Evolutionary conservation across 2,888 invertebrate species (phyloP).

Genomic region (Pheosia gnoma): DNA sequence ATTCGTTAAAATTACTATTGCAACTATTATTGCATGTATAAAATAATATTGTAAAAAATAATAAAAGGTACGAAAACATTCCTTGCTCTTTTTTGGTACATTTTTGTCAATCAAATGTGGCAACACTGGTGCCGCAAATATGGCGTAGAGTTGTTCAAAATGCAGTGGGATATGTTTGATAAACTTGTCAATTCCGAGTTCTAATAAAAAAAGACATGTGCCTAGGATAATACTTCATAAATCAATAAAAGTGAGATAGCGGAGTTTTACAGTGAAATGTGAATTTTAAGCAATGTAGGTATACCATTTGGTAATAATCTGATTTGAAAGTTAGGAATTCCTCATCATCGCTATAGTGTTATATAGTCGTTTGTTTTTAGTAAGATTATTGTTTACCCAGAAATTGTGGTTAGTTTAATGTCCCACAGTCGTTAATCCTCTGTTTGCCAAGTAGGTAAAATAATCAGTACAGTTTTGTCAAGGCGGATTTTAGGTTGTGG

Average conservation of each 20-base stretch:
- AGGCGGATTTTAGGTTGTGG: slow-evolving; percentile 44
- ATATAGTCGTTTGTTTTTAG: slow-evolving; percentile 50
- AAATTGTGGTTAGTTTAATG: slow-evolving; percentile 30
- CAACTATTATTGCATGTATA: too few relatives aligned
- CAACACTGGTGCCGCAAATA: slow-evolving; percentile 65
- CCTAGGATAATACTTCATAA: slow-evolving; percentile 54
- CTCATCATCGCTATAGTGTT: slow-evolving; percentile 46
- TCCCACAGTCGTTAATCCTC: slow-evolving; percentile 22
- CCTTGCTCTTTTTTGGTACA: background rate
- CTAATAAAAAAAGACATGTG: slow-evolving; percentile 68
- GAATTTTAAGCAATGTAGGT: slow-evolving; percentile 79
- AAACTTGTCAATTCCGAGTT: slow-evolving; percentile 71
- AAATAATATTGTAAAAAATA: too few relatives aligned
- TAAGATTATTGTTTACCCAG: slow-evolving; percentile 52
- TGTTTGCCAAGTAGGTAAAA: slow-evolving; percentile 18
- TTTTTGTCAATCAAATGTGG: slow-evolving; percentile 32
- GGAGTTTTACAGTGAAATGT: slow-evolving; percentile 70
- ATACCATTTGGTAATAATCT: slow-evolving; percentile 40
- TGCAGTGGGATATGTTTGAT: slow-evolving; percentile 74
- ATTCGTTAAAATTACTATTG: too few relatives aligned
- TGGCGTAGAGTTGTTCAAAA: slow-evolving; percentile 78
- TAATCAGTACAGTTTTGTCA: slow-evolving; percentile 54
- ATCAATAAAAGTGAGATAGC: slow-evolving; percentile 55
- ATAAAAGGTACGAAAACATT: too few relatives aligned
- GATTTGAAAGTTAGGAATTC: slow-evolving; percentile 54